phyloP scores from a whole-genome alignment of 2,888 invertebrate species.

The Drosophila parthenogenetica region DNA sequence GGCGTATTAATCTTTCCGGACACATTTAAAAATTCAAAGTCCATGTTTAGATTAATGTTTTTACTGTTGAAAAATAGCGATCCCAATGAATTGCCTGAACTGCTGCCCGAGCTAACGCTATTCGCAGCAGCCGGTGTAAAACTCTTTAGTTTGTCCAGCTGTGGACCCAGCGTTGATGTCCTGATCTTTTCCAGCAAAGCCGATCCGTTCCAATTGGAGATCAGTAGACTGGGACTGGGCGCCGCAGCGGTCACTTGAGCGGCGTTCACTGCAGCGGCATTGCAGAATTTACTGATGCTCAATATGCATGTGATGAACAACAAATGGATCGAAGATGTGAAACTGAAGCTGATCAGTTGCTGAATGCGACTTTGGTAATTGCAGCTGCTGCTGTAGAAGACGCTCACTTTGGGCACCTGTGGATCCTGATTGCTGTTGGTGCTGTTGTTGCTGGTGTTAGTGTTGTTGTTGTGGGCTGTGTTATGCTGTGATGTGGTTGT shows the following conservation, averaged over 20 bases:
- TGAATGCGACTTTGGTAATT: slow-evolving; percentile 83
- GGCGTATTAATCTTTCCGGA: slow-evolving; percentile 83
- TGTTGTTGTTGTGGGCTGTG: slow-evolving; percentile 21
- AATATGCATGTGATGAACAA: slow-evolving; percentile 82
- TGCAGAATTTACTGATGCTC: slow-evolving; percentile 83
- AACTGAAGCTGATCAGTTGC: slow-evolving; percentile 84
- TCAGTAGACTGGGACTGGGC: slow-evolving; percentile 67
- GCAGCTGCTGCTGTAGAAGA: slow-evolving; percentile 82
- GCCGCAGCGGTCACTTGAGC: slow-evolving; percentile 68
- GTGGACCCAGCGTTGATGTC: slow-evolving; percentile 69
- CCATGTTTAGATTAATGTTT: slow-evolving; percentile 62
- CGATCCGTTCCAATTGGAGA: slow-evolving; percentile 78
- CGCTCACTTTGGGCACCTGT: slow-evolving; percentile 72
- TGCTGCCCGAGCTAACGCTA: slow-evolving; percentile 55
- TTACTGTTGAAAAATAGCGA: slow-evolving; percentile 58
- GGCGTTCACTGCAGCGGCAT: slow-evolving; percentile 80
- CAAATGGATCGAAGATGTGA: slow-evolving; percentile 82
- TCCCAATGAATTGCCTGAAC: slow-evolving; percentile 33
- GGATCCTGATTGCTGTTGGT: slow-evolving; percentile 33
- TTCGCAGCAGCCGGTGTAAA: slow-evolving; percentile 72
- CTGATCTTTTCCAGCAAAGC: slow-evolving; percentile 79
- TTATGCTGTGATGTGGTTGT: slow-evolving; percentile 11
- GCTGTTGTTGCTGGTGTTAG: slow-evolving; percentile 21
- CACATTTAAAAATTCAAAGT: slow-evolving; percentile 81
- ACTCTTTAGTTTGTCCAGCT: slow-evolving; percentile 66